Evolutionary conservation across 2,797 vertebrate species (phyloP), one percentile per base, ranked within the genome.

Genomic region (Gallinago nigripennis): DNA sequence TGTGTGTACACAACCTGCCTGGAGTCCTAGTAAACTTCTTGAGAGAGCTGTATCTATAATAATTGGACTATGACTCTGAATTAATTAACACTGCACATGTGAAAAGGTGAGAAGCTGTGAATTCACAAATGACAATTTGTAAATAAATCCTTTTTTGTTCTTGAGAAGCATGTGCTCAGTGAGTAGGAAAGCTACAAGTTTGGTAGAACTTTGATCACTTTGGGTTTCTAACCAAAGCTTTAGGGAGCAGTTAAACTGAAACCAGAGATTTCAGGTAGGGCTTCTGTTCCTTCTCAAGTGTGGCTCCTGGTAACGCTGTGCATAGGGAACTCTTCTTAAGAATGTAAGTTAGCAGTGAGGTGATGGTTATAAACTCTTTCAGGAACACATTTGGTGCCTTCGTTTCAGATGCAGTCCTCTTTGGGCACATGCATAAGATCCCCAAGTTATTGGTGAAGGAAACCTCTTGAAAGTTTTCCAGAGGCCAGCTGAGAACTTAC

Each of bases 91-190:
- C 30, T 21, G 16, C 25, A 82, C 72, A 84, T 54, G 33, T 72
- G 76, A 82, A 96, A 84, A 94, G 48, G 48, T 88, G 82, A 91
- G 54, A 88, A 82, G 79, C 66, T 76, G 76, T 81, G 82, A 73
- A 83, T 75, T 69, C 21, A 63, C 76, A 77, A 60, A 72, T 20
- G 15, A 45, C 25, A 78, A 33, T 58, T 72, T 76, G 65, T 43
- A 86, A 92, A 63, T 54, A 58, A 17, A 11, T 70, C 2, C 43
- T 86, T 94, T 87, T 56, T 46, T 68, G 70, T 72, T 80, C 41
- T 81, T 79, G 65, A 77, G 68, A 90, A 81, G 15, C 39, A 16
- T 21, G 60, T 45, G 51, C 46, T 82, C 37, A 73, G 24, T 63
- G 35, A 82, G 30, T 31, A 61, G 53, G 53, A 64, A 86, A n/a